Base-by-base conservation (phyloP, 2,797 vertebrate species). In the Hephaestus fuliginosus region DNA sequence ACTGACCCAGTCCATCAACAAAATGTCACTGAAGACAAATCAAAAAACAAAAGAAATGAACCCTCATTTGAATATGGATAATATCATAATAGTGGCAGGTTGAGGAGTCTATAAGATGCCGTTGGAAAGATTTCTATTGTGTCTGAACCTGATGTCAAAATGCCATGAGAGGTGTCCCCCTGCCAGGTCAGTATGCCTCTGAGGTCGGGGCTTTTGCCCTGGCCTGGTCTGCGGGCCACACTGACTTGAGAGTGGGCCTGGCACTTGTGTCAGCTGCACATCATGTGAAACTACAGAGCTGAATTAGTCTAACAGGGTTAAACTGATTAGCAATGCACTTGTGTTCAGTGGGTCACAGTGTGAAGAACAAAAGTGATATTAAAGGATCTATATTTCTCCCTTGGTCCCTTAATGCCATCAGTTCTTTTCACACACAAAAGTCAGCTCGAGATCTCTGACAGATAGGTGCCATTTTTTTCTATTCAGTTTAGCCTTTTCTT, bases 311-410 rank as follows among this genome's bases (percentile, higher is more conserved):
- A 85, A 89, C 88, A 92, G 93, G 93, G 94, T 95, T 95, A 95
- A 95, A 96, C 94, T 96, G 95, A 96, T 95, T 95, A 95, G 94
- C 89, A 90, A 94, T 95, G 94, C 94, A 92, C 92, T 94, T 91
- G 89, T 93, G 92, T 93, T 94, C 91, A 82, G 84, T 87, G 82
- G 93, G 94, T 95, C 92, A 95, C 90, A 91, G 92, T 94, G 80
- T 88, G 90, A 93, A 94, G 93, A 95, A 95, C 94, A 95, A 95
- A 95, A 94, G 95, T 93, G 88, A 95, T 93, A 95, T 95, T 95
- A 95, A 94, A 90, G 90, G 92, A 94, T 94, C 85, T 91, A 88
- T 93, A 92, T 95, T 93, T 94, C 92, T 93, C 90, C 86, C 83
- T 81, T 18, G 69, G 76, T 86, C 88, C 84, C 90, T 84, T 93